These are phyloP conservation scores for Sinocyclocheilus grahami DNA, from an alignment of 2,113 vertebrate species.

Conservation along the genomic window DNA sequence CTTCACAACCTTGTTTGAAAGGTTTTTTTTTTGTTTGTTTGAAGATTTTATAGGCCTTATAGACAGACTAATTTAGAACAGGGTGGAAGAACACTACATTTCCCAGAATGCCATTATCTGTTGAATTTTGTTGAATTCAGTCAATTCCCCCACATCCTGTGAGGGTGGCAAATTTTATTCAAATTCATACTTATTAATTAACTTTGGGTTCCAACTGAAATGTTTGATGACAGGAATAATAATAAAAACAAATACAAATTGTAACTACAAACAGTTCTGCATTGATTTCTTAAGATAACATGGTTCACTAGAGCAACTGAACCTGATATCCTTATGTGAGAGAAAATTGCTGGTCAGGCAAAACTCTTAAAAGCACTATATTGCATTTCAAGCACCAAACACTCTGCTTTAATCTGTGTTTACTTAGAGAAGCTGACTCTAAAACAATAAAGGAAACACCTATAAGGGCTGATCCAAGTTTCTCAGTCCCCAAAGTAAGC, in stretches of 20 bases:
- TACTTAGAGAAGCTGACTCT: constrained; percentile 57
- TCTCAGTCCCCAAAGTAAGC: constrained; percentile 67
- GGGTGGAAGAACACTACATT: too few relatives aligned
- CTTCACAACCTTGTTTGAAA: too few relatives aligned
- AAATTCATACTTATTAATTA: not conserved
- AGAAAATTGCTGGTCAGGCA: constrained; percentile 50
- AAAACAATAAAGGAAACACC: constrained; percentile 55
- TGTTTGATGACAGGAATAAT: not conserved
- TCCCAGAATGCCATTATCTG: too few relatives aligned
- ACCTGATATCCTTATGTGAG: constrained; percentile 45
- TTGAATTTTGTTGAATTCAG: too few relatives aligned
- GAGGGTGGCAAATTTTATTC: not conserved
- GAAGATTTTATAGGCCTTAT: too few relatives aligned
- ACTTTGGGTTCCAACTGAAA: not conserved
- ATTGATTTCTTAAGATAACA: constrained; percentile 4
- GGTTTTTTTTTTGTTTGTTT: too few relatives aligned
- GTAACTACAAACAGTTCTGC: not conserved
- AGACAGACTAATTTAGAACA: too few relatives aligned
- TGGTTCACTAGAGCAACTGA: constrained; percentile 42
- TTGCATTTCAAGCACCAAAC: constrained; percentile 63
- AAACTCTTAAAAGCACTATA: constrained; percentile 56
- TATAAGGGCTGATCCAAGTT: constrained; percentile 61
- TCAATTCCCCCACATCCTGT: not conserved
- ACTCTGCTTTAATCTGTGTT: constrained; percentile 37
- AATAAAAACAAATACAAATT: not conserved